Conservation (phyloP, 2,888 invertebrate species). For the Allolobophora icterica region DNA sequence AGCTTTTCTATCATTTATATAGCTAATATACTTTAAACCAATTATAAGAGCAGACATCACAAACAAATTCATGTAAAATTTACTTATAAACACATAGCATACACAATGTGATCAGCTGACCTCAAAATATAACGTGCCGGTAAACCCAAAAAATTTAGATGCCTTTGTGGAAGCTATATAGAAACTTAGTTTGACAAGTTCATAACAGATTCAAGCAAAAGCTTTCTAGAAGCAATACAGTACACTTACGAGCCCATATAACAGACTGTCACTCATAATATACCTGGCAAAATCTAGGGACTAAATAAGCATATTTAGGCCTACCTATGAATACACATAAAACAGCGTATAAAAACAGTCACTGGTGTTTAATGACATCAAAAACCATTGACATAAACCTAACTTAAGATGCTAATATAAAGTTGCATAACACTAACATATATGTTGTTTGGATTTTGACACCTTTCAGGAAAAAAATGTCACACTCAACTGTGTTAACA, state of each 20-base stretch:
- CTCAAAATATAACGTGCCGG: neutral
- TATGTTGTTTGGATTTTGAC: neutral
- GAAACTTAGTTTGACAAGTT: neutral
- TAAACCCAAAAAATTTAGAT: neutral
- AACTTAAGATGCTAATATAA: neutral
- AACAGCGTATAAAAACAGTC: neutral
- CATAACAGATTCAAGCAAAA: neutral
- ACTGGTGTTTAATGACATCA: neutral
- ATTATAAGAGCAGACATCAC: neutral
- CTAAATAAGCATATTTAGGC: neutral
- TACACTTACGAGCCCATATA: neutral
- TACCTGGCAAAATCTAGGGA: neutral
- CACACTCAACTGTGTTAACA: conserved; percentile 8
- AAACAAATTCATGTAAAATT: neutral
- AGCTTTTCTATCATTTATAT: neutral
- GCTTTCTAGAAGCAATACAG: neutral
- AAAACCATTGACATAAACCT: neutral
- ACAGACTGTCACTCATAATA: neutral
- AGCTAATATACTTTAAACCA: neutral
- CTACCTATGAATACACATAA: neutral
- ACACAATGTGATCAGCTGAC: neutral
- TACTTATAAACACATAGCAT: neutral
- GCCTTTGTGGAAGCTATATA: neutral
- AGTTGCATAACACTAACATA: neutral
- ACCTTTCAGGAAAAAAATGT: neutral